Conservation (phyloP, 2,797 vertebrate species). For the Leucoraja ocellata region DNA sequence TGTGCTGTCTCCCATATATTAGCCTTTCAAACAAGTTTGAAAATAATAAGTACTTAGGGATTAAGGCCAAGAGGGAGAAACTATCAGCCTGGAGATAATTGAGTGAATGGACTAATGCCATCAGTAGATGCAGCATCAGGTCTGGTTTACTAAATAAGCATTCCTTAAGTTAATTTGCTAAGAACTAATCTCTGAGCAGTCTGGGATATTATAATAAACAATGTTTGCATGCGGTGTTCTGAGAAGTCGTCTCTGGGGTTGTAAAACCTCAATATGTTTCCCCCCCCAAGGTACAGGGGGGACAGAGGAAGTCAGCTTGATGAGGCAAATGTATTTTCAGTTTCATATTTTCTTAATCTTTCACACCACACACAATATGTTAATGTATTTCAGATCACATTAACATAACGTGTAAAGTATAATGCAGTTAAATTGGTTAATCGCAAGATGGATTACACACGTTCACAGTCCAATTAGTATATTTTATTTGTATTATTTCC, state of each 20-base stretch:
- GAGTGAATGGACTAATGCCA: neutral
- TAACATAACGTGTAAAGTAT: too few species aligned
- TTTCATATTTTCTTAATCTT: neutral
- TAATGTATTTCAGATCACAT: neutral
- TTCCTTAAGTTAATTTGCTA: neutral
- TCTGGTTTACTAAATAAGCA: slow-evolving; percentile 17
- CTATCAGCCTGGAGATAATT: neutral
- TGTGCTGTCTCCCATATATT: neutral
- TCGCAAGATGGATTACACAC: neutral
- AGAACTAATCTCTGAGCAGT: slow-evolving; percentile 1
- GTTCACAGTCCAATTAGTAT: neutral
- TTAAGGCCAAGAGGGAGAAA: neutral
- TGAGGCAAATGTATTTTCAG: neutral
- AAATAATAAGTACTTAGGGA: neutral
- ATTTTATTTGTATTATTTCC: neutral
- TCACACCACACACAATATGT: too few species aligned
- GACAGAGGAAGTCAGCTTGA: neutral
- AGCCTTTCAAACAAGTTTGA: neutral
- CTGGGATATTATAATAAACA: neutral
- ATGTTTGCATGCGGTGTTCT: slow-evolving; percentile 2
- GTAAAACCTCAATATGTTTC: neutral
- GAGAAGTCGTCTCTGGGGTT: neutral
- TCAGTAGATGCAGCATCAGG: slow-evolving; percentile 16
- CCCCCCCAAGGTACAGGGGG: neutral
- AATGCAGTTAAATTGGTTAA: neutral